These are phyloP conservation scores for Fregetta grallaria DNA, from an alignment of 2,113 vertebrate species.

Conservation along the genomic window DNA sequence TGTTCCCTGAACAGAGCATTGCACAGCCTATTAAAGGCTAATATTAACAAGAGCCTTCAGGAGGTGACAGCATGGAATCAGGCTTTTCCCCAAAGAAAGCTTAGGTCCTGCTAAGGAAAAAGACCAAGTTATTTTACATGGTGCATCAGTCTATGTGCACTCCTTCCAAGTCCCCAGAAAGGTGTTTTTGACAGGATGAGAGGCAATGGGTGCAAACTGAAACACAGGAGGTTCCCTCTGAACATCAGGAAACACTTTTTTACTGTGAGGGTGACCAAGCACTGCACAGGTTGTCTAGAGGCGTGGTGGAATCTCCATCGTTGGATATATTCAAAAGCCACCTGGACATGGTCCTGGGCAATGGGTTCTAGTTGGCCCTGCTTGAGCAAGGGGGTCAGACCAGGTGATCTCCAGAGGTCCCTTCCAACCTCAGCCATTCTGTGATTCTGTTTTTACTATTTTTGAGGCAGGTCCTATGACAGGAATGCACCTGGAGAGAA, in stretches of 20 bases:
- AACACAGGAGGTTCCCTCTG: background rate
- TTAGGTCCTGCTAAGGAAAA: background rate
- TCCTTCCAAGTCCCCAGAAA: background rate
- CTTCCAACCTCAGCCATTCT: background rate
- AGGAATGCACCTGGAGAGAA: background rate
- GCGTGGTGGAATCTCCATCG: background rate
- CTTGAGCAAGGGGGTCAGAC: background rate
- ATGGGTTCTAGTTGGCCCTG: background rate
- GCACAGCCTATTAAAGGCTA: background rate
- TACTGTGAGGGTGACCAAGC: background rate
- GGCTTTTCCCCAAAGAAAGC: background rate
- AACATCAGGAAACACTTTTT: background rate
- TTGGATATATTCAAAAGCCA: background rate
- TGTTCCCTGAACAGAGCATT: background rate
- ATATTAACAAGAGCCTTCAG: background rate
- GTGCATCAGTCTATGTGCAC: background rate
- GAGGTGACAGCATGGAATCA: background rate
- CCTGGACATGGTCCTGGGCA: too few relatives aligned
- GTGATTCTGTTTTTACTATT: background rate
- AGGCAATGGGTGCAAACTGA: background rate
- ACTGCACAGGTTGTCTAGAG: background rate
- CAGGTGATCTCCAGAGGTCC: background rate
- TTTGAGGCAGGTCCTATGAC: background rate
- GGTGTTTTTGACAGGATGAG: background rate
- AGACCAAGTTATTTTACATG: background rate